Base-by-base conservation (phyloP, 2,113 vertebrate species). In the Andinoacara biseriatus region DNA sequence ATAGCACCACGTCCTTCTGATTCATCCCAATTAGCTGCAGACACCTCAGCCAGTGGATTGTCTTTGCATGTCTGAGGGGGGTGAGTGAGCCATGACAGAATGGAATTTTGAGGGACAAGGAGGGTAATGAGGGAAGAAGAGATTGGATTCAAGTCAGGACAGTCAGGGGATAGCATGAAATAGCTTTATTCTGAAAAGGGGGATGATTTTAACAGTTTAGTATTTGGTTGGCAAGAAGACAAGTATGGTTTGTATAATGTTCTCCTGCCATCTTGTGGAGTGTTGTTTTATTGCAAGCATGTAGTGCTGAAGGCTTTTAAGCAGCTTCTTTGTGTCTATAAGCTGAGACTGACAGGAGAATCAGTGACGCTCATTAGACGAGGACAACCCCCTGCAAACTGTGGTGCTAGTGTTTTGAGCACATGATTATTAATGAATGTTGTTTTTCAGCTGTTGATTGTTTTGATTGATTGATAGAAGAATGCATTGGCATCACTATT, bases 201-300 rank as follows among this genome's bases (percentile, higher is more conserved):
- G 86, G 80, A 81, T 79, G 0, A 63, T 87, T 87, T 81, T 60
- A 74, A 78, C 46, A 35, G 81, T 81, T 83, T 49, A 14, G 5
- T 74, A 54, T 80, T 49, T 65, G 56, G 76, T 7, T 57, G 54
- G 46, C 67, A 10, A 1, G 15, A 24, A 61, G 59, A 52, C 46
- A 11, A 17, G 1, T 0, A 3, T 8, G 3, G 0, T 60, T 82
- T 86, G 10, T 3, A 5, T 74, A 78, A 77, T 56, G 33, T 84
- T 92, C 79, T 91, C 38, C 80, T 93, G 91, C 89, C 94, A 93
- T 89, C 95, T 85, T 86, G 92, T 89, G 94, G 86, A 31, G 4
- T 0, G 31, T 1, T 22, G 2, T 17, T 26, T 11, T 65, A 83
- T 58, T 90, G 75, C 84, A 85, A 0, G 7, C 1, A 15, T n/a